A percentile compares a stretch with the other conserved stretches of the same genome.
Evolutionary conservation across 2,888 invertebrate species (phyloP).

Genomic region (Lampropteryx suffumata): DNA sequence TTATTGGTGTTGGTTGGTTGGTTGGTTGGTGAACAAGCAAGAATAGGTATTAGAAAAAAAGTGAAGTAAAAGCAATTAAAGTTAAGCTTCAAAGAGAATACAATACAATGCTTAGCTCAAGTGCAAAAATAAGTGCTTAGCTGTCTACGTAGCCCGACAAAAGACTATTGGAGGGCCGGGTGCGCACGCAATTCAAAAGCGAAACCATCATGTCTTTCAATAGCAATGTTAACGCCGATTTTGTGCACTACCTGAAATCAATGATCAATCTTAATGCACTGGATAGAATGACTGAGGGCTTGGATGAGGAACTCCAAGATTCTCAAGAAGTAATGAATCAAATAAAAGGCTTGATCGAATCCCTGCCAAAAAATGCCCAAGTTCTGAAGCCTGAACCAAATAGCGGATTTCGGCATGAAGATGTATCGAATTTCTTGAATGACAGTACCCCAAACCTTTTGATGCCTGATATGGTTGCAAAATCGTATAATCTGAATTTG

Average conservation of each 20-base stretch:
- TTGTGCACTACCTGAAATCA: conserved; percentile 58
- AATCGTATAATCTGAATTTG: conserved; percentile 51
- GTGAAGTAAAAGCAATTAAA: no score
- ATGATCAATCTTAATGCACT: conserved; percentile 60
- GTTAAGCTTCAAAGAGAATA: no score
- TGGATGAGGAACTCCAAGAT: conserved; percentile 63
- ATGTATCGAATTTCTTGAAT: conserved; percentile 57
- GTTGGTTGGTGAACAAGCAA: no score
- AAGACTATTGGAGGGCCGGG: no score
- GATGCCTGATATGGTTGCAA: conserved; percentile 61
- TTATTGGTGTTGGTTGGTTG: no score
- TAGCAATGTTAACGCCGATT: conserved; percentile 38
- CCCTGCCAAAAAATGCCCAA: conserved; percentile 40
- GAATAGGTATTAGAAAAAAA: no score
- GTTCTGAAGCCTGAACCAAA: conserved; percentile 23
- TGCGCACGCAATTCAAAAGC: not conserved
- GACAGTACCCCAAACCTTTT: conserved; percentile 56
- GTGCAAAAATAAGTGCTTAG: no score
- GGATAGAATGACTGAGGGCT: conserved; percentile 61
- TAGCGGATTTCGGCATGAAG: conserved; percentile 49
- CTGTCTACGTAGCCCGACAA: no score
- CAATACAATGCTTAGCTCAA: no score
- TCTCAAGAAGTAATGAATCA: conserved; percentile 65
- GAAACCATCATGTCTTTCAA: conserved; percentile 14
- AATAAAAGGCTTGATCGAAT: conserved; percentile 59